Evolutionary conservation across 1,140 invertebrate species (phyloP).

Genomic region (Caenorhabditis latens): DNA sequence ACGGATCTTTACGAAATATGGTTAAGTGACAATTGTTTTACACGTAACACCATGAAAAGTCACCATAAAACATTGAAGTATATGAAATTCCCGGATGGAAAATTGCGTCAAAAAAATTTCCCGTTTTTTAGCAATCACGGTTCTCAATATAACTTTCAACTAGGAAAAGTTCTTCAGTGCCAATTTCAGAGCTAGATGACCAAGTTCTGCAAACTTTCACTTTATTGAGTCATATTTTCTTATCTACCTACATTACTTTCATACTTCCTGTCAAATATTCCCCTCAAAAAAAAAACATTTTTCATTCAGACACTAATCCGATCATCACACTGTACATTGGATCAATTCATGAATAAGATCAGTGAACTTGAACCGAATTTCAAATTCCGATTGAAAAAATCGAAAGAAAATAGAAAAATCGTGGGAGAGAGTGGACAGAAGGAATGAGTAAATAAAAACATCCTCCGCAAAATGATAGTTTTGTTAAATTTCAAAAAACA

Average conservation of each 20-base stretch:
- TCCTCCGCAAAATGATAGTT: neutral
- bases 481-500: neutral
- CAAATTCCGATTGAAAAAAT: neutral
- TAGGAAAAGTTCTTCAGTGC: too few relatives aligned
- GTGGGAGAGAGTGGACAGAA: conserved; percentile 12
- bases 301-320: neutral
- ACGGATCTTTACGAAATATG: neutral
- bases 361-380: conserved; percentile 27
- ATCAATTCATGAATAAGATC: conserved; percentile 28
- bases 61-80: too few relatives aligned
- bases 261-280: neutral
- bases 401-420: conserved; percentile 26
- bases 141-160: too few relatives aligned
- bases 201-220: too few relatives aligned
- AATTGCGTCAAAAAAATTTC: too few relatives aligned
- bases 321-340: neutral
- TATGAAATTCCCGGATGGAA: too few relatives aligned
- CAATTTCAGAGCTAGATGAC: too few relatives aligned
- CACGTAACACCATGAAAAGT: too few relatives aligned
- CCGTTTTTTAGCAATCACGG: too few relatives aligned
- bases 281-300: neutral
- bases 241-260: too few relatives aligned
- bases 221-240: too few relatives aligned
- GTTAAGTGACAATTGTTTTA: too few relatives aligned
- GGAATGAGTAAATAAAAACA: conserved; percentile 30